Evolutionary conservation across 2,113 vertebrate species (phyloP).

Genomic region (Odobenus rosmarus): DNA sequence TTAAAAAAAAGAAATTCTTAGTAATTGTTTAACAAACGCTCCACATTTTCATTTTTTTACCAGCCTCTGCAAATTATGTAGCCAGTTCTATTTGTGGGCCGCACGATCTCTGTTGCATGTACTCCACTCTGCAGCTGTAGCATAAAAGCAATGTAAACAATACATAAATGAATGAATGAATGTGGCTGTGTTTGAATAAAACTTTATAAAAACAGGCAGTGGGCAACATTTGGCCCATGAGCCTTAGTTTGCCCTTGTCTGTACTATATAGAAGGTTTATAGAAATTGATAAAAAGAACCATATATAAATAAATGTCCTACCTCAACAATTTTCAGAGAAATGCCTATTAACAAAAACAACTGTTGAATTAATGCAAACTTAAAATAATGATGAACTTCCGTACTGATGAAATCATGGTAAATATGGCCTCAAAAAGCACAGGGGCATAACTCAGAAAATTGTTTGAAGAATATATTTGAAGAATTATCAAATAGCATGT

Average conservation of each 20-base stretch:
- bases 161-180: background rate
- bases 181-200: background rate
- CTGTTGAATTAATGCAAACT: background rate
- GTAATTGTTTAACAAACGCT: background rate
- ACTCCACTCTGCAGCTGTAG: background rate
- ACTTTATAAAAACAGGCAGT: background rate
- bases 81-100: background rate
- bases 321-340: background rate
- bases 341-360: background rate
- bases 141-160: background rate
- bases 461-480: background rate
- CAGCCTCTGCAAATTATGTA: background rate
- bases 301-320: background rate
- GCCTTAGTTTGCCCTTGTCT: background rate
- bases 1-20: background rate
- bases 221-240: background rate
- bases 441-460: background rate
- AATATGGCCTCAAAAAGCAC: background rate
- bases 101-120: background rate
- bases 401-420: background rate
- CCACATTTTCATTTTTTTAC: background rate
- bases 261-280: background rate
- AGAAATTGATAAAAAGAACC: background rate
- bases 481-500: background rate
- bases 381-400: slow-evolving; percentile 4